These are phyloP conservation scores for Pantelozetes paolii DNA, from an alignment of 2,888 invertebrate species.

Conservation along the genomic window DNA sequence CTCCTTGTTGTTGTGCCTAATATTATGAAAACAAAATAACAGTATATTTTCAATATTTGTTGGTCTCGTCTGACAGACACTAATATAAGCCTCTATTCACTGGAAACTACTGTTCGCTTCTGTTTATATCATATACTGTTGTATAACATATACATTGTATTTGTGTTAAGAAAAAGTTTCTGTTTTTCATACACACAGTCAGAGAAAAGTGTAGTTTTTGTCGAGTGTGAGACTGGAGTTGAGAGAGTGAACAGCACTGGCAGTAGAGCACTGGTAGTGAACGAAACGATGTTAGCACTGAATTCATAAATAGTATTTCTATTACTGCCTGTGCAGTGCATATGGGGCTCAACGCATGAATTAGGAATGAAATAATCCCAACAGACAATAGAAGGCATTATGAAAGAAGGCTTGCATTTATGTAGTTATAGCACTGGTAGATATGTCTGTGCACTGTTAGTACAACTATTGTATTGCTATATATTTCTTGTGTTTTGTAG, in stretches of 20 bases:
- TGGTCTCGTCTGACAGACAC: not conserved
- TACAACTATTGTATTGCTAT: not conserved
- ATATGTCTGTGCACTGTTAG: not conserved
- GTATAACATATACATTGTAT: slow-evolving; percentile 14
- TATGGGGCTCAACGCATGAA: slow-evolving; percentile 35
- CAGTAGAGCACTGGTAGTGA: not conserved
- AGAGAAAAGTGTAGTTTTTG: not conserved
- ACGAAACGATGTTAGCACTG: slow-evolving; percentile 21
- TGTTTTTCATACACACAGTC: not conserved
- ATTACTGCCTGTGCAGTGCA: slow-evolving; percentile 33
- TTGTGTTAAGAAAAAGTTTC: slow-evolving; percentile 17
- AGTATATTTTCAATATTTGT: not conserved
- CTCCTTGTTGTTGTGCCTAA: not conserved
- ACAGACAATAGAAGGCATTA: slow-evolving; percentile 34
- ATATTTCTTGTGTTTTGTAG: slow-evolving; percentile 13
- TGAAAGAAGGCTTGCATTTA: slow-evolving; percentile 17
- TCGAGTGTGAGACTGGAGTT: not conserved
- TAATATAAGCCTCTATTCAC: not conserved
- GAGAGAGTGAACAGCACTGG: not conserved
- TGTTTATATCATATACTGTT: not conserved
- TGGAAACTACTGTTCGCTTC: not conserved
- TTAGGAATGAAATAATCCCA: slow-evolving; percentile 37
- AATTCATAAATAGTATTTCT: slow-evolving; percentile 37
- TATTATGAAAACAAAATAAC: not conserved
- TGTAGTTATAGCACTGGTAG: not conserved